Percentiles rank a stretch among this genome's conserved stretches.
These are phyloP conservation scores for Diplolepis rosae DNA, from an alignment of 2,888 invertebrate genomes.

Conservation along the genomic window DNA sequence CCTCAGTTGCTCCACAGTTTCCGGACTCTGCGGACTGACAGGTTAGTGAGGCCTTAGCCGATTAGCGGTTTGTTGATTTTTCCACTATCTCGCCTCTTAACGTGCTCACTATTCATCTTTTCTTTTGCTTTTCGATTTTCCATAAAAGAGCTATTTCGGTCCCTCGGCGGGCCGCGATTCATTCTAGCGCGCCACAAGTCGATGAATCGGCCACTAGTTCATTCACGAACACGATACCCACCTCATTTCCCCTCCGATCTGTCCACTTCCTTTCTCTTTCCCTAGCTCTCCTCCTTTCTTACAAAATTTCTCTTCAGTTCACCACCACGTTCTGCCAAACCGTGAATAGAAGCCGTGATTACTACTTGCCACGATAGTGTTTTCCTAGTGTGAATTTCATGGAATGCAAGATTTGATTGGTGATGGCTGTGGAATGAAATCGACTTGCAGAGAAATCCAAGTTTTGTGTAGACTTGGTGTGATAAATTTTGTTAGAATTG, in stretches of 20 bases:
- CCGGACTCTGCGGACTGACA: slow-evolving; percentile 51
- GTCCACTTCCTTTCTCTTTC: neutral
- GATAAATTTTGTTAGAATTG: no score
- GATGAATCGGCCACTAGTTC: slow-evolving; percentile 30
- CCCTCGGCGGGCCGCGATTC: slow-evolving; percentile 4
- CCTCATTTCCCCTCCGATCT: slow-evolving; percentile 14
- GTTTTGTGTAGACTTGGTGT: neutral
- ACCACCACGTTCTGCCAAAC: slow-evolving; percentile 20
- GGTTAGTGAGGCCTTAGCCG: slow-evolving; percentile 44
- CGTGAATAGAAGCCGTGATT: slow-evolving; percentile 18
- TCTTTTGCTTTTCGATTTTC: neutral
- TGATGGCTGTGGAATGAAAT: slow-evolving; percentile 1
- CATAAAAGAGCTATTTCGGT: neutral
- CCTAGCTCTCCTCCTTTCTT: neutral
- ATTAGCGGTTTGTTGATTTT: neutral
- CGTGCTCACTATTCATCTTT: neutral
- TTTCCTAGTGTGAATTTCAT: slow-evolving; percentile 1
- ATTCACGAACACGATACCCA: slow-evolving; percentile 29
- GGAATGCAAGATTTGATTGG: neutral
- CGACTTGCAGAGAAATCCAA: neutral
- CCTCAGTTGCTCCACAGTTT: slow-evolving; percentile 53
- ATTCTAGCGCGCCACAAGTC: slow-evolving; percentile 26
- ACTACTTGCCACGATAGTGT: slow-evolving; percentile 17
- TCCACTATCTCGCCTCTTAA: neutral
- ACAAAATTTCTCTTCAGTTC: neutral